Conservation (phyloP, 64 coral and sea anemone genomes). For the Montipora cactus region DNA sequence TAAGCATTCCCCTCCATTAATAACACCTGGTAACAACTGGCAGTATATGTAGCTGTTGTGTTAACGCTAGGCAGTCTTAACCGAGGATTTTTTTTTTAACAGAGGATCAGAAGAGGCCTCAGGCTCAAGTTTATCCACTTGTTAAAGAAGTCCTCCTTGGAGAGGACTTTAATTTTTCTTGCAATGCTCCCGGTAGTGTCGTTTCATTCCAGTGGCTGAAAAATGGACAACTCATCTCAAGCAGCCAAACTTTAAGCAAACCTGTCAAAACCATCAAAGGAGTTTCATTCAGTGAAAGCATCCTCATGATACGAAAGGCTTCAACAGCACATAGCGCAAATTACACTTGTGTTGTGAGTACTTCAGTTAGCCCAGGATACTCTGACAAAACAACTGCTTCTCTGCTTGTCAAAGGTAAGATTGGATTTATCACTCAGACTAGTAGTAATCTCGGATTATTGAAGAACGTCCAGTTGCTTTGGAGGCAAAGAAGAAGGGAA, state of each 20-base stretch:
- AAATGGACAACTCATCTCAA: conserved; percentile 48
- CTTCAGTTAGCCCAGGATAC: conserved; percentile 46
- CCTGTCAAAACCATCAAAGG: neutral
- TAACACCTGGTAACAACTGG: too few relatives aligned
- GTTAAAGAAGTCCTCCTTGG: conserved; percentile 20
- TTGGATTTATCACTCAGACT: neutral
- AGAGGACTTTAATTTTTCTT: conserved; percentile 67
- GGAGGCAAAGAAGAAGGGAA: too few relatives aligned
- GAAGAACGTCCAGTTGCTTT: too few relatives aligned
- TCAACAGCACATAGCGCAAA: conserved; percentile 52
- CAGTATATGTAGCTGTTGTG: too few relatives aligned
- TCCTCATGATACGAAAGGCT: conserved; percentile 57
- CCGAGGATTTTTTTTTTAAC: neutral
- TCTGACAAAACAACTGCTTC: conserved; percentile 29
- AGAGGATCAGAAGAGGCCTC: conserved; percentile 60
- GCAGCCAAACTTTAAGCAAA: neutral
- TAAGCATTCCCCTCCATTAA: too few relatives aligned
- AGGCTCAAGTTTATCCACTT: conserved; percentile 72
- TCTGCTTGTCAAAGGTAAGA: conserved; percentile 68
- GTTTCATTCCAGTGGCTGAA: conserved; percentile 70
- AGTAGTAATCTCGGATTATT: neutral
- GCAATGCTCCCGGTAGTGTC: conserved; percentile 66
- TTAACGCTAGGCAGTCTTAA: too few relatives aligned
- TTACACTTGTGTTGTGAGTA: conserved; percentile 73
- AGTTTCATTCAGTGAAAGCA: conserved; percentile 52